phyloP scores from a whole-genome alignment of 2,113 vertebrate genomes.

The Tor tambroides region DNA sequence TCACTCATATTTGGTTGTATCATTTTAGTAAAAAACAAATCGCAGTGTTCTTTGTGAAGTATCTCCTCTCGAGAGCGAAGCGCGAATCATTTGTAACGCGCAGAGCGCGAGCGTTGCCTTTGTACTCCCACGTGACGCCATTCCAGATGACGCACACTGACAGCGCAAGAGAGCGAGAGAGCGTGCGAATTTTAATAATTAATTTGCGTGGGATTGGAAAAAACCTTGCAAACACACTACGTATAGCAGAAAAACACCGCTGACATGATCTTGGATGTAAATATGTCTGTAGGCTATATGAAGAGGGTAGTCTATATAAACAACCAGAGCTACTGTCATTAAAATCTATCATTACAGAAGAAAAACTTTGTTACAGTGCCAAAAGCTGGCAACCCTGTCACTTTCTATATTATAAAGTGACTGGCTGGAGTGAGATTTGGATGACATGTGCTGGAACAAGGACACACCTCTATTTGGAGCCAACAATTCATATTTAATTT shows the following conservation, averaged over 20 bases:
- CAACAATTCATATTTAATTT: neutral
- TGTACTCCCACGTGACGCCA: constrained; percentile 55
- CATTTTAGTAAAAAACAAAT: neutral
- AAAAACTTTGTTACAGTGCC: neutral
- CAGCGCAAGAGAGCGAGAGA: neutral
- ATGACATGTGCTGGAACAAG: neutral
- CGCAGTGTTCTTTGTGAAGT: neutral
- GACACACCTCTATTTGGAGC: neutral
- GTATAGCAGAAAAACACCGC: neutral
- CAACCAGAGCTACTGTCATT: neutral
- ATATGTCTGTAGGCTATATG: neutral
- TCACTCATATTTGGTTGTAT: neutral
- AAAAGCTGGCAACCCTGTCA: too few relatives aligned
- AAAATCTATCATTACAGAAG: neutral
- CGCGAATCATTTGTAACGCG: neutral
- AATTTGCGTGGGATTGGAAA: neutral
- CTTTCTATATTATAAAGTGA: neutral
- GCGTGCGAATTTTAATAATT: neutral
- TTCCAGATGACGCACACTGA: constrained; percentile 49
- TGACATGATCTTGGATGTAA: neutral
- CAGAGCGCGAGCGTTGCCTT: constrained; percentile 9
- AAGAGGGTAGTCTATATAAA: too few relatives aligned
- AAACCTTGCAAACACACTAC: neutral
- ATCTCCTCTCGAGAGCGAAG: neutral
- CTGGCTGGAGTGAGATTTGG: neutral